These are phyloP conservation scores for Coccyzus lansbergi DNA, from an alignment of 2,797 vertebrate genomes.

Conservation along the genomic window DNA sequence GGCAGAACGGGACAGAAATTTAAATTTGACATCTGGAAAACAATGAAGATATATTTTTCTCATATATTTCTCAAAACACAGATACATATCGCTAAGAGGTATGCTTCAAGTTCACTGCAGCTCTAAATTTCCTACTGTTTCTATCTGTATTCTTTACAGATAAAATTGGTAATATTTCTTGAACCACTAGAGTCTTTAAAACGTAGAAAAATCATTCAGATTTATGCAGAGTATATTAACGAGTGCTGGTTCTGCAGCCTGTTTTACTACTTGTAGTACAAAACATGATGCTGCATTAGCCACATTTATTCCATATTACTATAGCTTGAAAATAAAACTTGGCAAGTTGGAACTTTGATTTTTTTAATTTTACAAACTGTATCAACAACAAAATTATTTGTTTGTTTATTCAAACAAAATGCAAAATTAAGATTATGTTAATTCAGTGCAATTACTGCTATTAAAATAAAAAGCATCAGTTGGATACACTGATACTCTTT, in stretches of 20 bases:
- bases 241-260: background rate
- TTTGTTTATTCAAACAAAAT: background rate
- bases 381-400: background rate
- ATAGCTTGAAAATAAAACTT: background rate
- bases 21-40: constrained; percentile 79
- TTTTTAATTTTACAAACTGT: background rate
- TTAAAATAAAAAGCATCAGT: background rate
- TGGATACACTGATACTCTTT: background rate
- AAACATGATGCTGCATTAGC: background rate
- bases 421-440: background rate
- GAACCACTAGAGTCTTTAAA: background rate
- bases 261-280: background rate
- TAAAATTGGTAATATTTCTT: background rate
- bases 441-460: background rate
- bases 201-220: background rate
- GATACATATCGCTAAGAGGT: background rate
- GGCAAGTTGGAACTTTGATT: background rate
- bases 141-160: background rate
- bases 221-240: background rate
- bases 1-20: constrained; percentile 71
- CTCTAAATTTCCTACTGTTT: background rate
- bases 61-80: background rate
- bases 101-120: background rate
- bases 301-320: background rate
- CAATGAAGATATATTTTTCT: background rate